Percentiles rank a stretch among this genome's conserved stretches.
phyloP scores from a whole-genome alignment of 2,113 vertebrate genomes.

The Malurus cyaneus region DNA sequence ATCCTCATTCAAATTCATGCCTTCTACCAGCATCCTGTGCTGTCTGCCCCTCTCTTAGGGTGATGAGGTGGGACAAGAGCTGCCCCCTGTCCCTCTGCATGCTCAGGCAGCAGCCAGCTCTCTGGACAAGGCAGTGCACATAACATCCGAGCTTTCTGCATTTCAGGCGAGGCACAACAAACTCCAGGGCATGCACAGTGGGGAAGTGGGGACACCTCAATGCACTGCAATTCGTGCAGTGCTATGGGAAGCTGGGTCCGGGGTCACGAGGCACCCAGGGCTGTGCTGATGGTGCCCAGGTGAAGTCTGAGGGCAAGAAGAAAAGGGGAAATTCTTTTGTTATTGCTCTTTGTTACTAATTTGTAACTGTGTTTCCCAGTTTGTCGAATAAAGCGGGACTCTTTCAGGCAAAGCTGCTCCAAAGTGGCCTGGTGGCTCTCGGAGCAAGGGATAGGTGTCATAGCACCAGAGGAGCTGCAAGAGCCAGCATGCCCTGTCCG shows the following conservation, averaged over 20 bases:
- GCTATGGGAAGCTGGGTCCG: fast-evolving
- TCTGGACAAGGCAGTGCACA: fast-evolving
- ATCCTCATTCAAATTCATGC: neutral
- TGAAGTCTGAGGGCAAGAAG: neutral
- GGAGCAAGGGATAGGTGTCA: fast-evolving
- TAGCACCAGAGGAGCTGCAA: neutral
- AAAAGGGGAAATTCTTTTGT: neutral
- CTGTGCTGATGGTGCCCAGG: fast-evolving
- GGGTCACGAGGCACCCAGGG: fast-evolving
- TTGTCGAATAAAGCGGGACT: fast-evolving
- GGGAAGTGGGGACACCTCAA: neutral
- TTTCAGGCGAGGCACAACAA: neutral
- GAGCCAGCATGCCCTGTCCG: fast-evolving
- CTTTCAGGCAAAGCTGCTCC: neutral
- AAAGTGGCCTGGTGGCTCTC: fast-evolving
- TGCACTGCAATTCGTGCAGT: fast-evolving
- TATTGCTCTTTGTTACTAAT: neutral
- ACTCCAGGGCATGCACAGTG: fast-evolving
- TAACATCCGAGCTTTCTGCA: neutral
- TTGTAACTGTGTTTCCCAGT: neutral
- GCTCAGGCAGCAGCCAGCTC: neutral
- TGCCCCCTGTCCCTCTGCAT: neutral
- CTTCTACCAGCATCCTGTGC: neutral
- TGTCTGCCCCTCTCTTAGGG: neutral
- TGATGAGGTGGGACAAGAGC: neutral